Evolutionary conservation across 2,888 invertebrate genomes (phyloP).

Genomic region (Pristionchus japonicus): DNA sequence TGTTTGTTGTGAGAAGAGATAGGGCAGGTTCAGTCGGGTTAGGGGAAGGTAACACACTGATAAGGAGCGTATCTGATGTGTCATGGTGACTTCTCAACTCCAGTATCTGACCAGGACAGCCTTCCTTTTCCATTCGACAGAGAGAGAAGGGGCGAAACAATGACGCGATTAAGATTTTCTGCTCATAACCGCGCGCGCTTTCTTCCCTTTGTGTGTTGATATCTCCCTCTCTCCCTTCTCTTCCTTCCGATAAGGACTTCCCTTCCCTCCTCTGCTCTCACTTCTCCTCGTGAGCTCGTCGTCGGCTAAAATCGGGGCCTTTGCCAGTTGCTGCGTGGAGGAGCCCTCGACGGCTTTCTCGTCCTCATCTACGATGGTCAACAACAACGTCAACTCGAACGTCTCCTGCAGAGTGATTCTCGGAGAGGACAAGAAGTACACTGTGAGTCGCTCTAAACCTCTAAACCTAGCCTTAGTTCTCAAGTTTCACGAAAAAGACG

Average conservation of each 20-base stretch:
- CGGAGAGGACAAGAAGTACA: conserved; percentile 47
- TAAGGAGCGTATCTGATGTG: not conserved
- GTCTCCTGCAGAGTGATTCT: conserved; percentile 36
- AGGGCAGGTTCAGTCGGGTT: not conserved
- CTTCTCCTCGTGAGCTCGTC: not conserved
- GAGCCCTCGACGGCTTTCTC: conserved; percentile 50
- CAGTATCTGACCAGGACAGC: not conserved
- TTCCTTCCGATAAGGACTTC: conserved; percentile 39
- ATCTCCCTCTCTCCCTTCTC: conserved; percentile 49
- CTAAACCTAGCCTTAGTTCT: too few species aligned
- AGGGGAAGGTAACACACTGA: not conserved
- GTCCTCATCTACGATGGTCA: not conserved
- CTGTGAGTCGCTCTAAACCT: conserved; percentile 27
- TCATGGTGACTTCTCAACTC: not conserved
- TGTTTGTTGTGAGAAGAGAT: not conserved
- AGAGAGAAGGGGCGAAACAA: too few species aligned
- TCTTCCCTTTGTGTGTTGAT: conserved; percentile 22
- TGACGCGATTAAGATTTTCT: not conserved
- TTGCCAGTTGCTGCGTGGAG: conserved; percentile 35
- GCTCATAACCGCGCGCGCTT: conserved; percentile 6
- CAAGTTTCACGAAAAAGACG: not conserved
- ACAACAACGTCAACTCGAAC: not conserved
- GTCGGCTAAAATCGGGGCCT: conserved; percentile 45
- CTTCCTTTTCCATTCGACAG: not conserved
- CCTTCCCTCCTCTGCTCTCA: conserved; percentile 15